These are phyloP conservation scores for Lepeophtheirus salmonis DNA, from an alignment of 1,140 invertebrate genomes.

Conservation along the genomic window DNA sequence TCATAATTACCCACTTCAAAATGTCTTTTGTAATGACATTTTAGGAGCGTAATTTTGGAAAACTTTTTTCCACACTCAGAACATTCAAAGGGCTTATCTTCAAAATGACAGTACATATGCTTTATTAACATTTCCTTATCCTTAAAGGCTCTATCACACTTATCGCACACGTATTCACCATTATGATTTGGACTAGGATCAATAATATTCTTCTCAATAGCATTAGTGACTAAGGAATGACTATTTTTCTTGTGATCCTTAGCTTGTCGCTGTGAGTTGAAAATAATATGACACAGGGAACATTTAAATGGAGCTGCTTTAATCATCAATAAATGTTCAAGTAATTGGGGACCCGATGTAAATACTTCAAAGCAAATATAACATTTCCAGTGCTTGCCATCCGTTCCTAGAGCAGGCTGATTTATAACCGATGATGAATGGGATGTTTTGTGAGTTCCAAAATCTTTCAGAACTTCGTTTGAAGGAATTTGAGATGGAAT, in stretches of 20 bases:
- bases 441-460: background rate
- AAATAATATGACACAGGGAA: slow-evolving; percentile 1
- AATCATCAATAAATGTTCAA: background rate
- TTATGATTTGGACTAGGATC: slow-evolving; percentile 3
- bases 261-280: background rate
- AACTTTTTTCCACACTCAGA: slow-evolving; percentile 17
- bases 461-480: no score
- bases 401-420: background rate
- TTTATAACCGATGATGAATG: background rate
- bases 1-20: slow-evolving; percentile 8
- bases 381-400: slow-evolving; percentile 7
- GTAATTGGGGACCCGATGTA: background rate
- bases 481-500: no score
- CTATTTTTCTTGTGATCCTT: background rate
- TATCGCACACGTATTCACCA: slow-evolving; percentile 9
- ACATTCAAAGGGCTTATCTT: slow-evolving; percentile 18
- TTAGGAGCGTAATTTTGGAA: background rate
- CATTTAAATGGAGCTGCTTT: background rate
- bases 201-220: background rate
- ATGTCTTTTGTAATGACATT: slow-evolving; percentile 4
- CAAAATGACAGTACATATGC: slow-evolving; percentile 8
- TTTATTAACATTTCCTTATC: slow-evolving; percentile 13
- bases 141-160: slow-evolving; percentile 16
- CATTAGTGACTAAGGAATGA: background rate
- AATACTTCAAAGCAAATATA: background rate